Percentiles rank a stretch among this genome's conserved stretches.
These are phyloP conservation scores for Acleris laterana DNA, from an alignment of 2,888 invertebrate species.

Conservation along the genomic window DNA sequence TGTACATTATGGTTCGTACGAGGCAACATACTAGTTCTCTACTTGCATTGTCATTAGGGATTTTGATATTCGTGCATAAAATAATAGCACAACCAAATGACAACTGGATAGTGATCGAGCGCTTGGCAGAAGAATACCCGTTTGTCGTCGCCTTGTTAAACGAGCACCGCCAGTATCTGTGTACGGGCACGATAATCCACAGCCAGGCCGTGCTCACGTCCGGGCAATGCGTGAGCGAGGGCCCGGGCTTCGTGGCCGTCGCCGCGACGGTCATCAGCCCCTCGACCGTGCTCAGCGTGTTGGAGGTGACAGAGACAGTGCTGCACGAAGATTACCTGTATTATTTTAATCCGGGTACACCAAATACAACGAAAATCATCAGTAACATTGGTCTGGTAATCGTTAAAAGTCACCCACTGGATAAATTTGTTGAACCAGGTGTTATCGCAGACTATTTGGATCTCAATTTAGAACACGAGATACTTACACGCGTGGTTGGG, in stretches of 20 bases:
- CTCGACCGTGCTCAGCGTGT: slow-evolving; percentile 46
- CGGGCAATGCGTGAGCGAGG: slow-evolving; percentile 54
- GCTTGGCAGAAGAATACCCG: slow-evolving; percentile 62
- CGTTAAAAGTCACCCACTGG: slow-evolving; percentile 49
- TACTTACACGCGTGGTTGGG: slow-evolving; percentile 56
- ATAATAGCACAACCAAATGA: slow-evolving; percentile 15
- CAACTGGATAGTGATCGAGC: slow-evolving; percentile 51
- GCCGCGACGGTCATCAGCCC: slow-evolving; percentile 54
- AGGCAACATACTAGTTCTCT: too few species aligned
- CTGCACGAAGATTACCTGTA: slow-evolving; percentile 58
- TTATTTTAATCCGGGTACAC: slow-evolving; percentile 46
- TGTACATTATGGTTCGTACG: too few species aligned
- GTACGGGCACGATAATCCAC: slow-evolving; percentile 62
- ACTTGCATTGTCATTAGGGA: too few species aligned
- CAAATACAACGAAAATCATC: slow-evolving; percentile 55
- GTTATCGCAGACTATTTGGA: slow-evolving; percentile 56
- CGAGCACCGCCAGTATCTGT: slow-evolving; percentile 51
- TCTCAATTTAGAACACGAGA: slow-evolving; percentile 54
- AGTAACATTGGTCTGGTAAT: slow-evolving; percentile 66
- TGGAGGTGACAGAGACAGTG: slow-evolving; percentile 50
- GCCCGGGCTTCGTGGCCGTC: slow-evolving; percentile 54
- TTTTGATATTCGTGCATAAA: neutral
- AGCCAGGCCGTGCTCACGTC: slow-evolving; percentile 62
- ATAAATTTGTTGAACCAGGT: slow-evolving; percentile 50
- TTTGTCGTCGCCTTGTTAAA: slow-evolving; percentile 63